Conservation (phyloP, 2,797 vertebrate genomes). For the Chelidonichthys spinosus region DNA sequence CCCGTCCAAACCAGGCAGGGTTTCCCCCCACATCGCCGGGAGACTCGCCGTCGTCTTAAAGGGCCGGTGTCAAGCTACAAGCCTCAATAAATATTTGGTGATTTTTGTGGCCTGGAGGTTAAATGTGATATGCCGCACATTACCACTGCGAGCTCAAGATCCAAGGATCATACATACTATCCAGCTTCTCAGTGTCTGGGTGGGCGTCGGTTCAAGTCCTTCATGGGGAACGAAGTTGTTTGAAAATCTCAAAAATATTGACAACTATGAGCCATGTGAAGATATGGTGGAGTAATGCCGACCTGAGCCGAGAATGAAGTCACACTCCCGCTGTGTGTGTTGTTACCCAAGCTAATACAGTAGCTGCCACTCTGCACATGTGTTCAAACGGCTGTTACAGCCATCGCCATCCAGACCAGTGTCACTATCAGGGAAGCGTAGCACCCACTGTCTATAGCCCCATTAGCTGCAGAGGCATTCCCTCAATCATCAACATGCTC, state of each 20-base stretch:
- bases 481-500: neutral
- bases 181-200: slow-evolving; percentile 36
- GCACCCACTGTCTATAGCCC: no score
- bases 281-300: no score
- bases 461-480: neutral
- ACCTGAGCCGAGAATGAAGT: no score
- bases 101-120: slow-evolving; percentile 71
- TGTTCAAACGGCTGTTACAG: neutral
- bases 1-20: slow-evolving; percentile 60
- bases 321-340: no score
- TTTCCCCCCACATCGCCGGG: slow-evolving; percentile 45
- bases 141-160: slow-evolving; percentile 42
- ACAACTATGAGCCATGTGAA: no score
- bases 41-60: slow-evolving; percentile 61
- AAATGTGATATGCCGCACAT: slow-evolving; percentile 64
- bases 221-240: slow-evolving; percentile 23
- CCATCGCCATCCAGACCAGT: neutral
- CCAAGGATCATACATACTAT: slow-evolving; percentile 38
- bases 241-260: slow-evolving; percentile 11
- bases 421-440: no score
- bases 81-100: slow-evolving; percentile 74
- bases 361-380: no score
- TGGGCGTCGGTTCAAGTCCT: slow-evolving; percentile 20
- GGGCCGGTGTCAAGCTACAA: slow-evolving; percentile 68
- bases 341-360: no score